A percentile compares a stretch with the other conserved stretches of the same genome.
These are phyloP conservation scores for Stylophora pistillata DNA, from an alignment of 64 coral and sea anemone species.

Conservation along the genomic window DNA sequence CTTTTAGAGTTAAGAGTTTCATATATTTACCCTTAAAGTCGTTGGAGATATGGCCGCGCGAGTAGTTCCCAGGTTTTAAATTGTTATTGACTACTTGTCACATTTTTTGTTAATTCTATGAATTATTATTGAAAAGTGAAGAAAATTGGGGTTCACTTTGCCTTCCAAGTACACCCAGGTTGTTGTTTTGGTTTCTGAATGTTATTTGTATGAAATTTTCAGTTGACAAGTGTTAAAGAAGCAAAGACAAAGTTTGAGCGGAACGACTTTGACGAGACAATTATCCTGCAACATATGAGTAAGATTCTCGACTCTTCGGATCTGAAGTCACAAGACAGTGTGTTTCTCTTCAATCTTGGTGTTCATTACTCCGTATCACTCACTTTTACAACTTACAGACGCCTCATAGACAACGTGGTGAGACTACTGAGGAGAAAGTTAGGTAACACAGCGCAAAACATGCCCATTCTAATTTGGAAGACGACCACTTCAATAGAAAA, in stretches of 20 bases:
- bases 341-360: conserved; percentile 80
- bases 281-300: conserved; percentile 60
- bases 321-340: conserved; percentile 43
- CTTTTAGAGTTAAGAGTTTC: too few species aligned
- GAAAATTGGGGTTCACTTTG: too few species aligned
- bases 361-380: conserved; percentile 80
- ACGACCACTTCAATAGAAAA: conserved; percentile 79
- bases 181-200: background rate
- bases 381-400: conserved; percentile 51
- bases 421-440: conserved; percentile 4
- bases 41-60: too few species aligned
- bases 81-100: too few species aligned
- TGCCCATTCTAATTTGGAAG: conserved; percentile 72
- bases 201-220: background rate
- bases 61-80: too few species aligned
- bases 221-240: conserved; percentile 61
- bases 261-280: conserved; percentile 68
- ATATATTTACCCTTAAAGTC: too few species aligned
- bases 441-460: background rate
- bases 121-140: too few species aligned
- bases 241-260: conserved; percentile 51
- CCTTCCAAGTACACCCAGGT: too few species aligned
- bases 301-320: conserved; percentile 42
- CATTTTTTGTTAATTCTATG: too few species aligned
- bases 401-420: conserved; percentile 70